Base-by-base conservation (phyloP, 2,113 vertebrate species). In the Phycodurus eques region DNA sequence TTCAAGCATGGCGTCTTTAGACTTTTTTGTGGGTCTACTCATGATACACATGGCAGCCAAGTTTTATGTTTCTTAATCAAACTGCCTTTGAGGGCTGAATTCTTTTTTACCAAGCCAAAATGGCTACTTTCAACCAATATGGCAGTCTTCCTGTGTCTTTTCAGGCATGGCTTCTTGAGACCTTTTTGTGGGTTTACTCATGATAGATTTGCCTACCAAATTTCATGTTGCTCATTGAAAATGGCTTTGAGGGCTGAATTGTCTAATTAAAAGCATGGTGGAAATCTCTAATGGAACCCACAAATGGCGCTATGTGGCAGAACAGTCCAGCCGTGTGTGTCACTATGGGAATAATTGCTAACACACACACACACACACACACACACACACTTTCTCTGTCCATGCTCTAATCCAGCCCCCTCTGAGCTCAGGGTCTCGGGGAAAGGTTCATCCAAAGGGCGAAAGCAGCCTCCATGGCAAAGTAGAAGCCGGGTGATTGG, bases 371-470 rank as follows among this genome's bases (percentile, higher is more conserved):
- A 65, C 63, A 67, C 49, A 79, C 68, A 65, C 63, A 67, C 49
- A 72, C 72, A 77, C 68, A 63, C 62, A 70, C 47, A 7, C 51
- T 61, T 68, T 70, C 63, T 67, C 47, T 75, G 53, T 75, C 67
- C 79, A 61, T 63, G 62, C 70, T 76, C 74, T 92, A 91, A 91
- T 92, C 88, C 89, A 79, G 81, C 84, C 87, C 82, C 86, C 85
- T 89, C 82, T 78, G 87, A 88, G 88, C 82, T 75, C 57, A 63
- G 77, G 83, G 85, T 88, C 87, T 75, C 42, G 76, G 75, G 86
- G 78, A 83, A 89, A 90, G 85, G 92, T 92, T 93, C 92, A 93
- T 85, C 81, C 87, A 85, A 90, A 90, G 92, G 92, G 78, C 91
- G 87, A 82, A 88, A 82, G 88, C 88, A 92, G 83, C 83, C 85